Evolutionary conservation across 2,113 vertebrate genomes (phyloP).

Genomic region (Nanorana parkeri): DNA sequence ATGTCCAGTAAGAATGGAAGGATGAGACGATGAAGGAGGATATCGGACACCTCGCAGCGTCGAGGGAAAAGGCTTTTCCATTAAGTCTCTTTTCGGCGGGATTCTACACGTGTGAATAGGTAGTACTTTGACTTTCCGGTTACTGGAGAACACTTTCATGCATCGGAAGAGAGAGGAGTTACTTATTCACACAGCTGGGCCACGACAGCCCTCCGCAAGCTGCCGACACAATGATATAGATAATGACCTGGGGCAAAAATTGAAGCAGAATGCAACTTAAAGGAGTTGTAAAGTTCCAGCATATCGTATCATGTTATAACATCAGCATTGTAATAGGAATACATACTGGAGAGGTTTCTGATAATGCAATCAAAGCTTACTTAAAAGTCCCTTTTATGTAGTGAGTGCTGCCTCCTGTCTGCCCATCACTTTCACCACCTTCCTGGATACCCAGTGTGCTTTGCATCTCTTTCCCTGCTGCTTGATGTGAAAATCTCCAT

Average conservation of each 20-base stretch:
- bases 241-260: slow-evolving; percentile 77
- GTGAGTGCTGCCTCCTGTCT: too few relatives aligned
- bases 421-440: too few relatives aligned
- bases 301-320: too few relatives aligned
- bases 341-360: too few relatives aligned
- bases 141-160: slow-evolving; percentile 31
- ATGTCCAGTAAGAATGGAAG: slow-evolving; percentile 65
- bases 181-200: slow-evolving; percentile 85
- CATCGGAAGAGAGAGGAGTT: slow-evolving; percentile 56
- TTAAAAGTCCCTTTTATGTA: too few relatives aligned
- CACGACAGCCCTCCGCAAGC: slow-evolving; percentile 88
- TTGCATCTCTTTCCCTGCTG: too few relatives aligned
- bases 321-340: too few relatives aligned
- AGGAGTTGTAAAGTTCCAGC: too few relatives aligned
- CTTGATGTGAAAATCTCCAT: too few relatives aligned
- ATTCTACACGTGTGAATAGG: slow-evolving; percentile 10
- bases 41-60: slow-evolving; percentile 58
- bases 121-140: slow-evolving; percentile 13
- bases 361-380: too few relatives aligned
- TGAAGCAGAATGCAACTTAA: background rate
- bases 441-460: too few relatives aligned
- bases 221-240: slow-evolving; percentile 87
- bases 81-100: slow-evolving; percentile 50
- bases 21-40: slow-evolving; percentile 57
- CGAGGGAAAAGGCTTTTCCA: slow-evolving; percentile 62